Conservation (phyloP, 2,888 invertebrate species). For the Cylloceria caligata region DNA sequence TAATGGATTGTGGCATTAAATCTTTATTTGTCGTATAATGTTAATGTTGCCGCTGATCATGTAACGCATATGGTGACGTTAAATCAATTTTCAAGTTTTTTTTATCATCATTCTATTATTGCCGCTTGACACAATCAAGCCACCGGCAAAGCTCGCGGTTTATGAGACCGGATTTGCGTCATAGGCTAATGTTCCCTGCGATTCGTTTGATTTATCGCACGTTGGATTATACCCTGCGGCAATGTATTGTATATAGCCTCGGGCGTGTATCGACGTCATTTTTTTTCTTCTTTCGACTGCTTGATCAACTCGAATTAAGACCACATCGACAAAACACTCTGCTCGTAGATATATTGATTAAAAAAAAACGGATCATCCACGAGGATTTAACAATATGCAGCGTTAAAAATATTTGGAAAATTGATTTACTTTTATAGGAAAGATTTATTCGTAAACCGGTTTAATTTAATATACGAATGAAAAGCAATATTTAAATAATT, state of each 20-base stretch:
- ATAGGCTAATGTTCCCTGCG: constrained; percentile 43
- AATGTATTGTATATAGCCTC: background rate
- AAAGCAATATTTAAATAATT: no score
- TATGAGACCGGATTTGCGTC: constrained; percentile 54
- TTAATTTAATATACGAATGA: no score
- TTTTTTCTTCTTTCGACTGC: constrained; percentile 25
- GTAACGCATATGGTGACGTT: background rate
- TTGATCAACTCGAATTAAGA: background rate
- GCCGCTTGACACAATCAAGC: constrained; percentile 25
- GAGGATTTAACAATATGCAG: no score
- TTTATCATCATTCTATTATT: constrained; percentile 19
- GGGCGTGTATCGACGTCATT: constrained; percentile 15
- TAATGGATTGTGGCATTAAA: constrained; percentile 26
- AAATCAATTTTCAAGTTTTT: constrained; percentile 13
- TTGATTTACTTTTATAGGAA: no score
- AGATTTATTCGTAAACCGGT: no score
- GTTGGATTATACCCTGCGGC: constrained; percentile 23
- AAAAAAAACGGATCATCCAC: background rate
- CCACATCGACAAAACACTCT: background rate
- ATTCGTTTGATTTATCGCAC: constrained; percentile 49
- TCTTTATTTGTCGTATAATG: constrained; percentile 15
- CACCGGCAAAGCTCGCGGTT: constrained; percentile 26
- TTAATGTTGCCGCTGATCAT: background rate
- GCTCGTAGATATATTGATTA: background rate
- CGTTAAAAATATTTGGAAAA: no score